Conservation (phyloP, 1,140 invertebrate genomes). For the Cyclargus thomasi region DNA sequence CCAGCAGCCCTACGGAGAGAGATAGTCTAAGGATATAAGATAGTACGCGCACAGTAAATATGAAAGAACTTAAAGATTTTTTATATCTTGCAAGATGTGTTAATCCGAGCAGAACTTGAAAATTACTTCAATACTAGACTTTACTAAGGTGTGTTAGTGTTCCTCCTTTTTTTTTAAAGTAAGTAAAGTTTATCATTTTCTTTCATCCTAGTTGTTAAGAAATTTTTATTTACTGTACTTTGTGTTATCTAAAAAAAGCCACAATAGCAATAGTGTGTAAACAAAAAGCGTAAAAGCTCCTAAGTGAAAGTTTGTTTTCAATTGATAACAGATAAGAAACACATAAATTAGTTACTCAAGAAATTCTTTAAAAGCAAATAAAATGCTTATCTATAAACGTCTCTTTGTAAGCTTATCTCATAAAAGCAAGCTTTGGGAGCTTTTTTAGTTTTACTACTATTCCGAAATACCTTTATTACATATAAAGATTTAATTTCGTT, state of each 20-base stretch:
- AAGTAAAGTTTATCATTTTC: too few species aligned
- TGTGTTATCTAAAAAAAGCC: background rate
- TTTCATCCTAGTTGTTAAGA: too few species aligned
- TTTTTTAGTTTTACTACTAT: conserved; percentile 1
- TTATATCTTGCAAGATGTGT: too few species aligned
- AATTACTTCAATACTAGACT: too few species aligned
- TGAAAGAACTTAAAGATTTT: too few species aligned
- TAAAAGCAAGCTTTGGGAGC: background rate
- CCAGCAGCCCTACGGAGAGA: too few species aligned
- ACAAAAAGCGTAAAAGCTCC: background rate
- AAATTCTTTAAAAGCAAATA: conserved; percentile 4
- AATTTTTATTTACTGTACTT: background rate
- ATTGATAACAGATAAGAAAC: background rate
- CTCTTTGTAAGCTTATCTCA: conserved; percentile 1
- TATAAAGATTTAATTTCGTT: background rate
- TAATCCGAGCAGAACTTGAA: too few species aligned
- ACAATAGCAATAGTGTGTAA: background rate
- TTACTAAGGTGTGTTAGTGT: too few species aligned
- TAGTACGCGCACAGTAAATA: too few species aligned
- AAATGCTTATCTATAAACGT: background rate
- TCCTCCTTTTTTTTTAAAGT: too few species aligned
- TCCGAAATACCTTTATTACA: background rate
- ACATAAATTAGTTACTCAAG: conserved; percentile 1
- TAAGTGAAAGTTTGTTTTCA: background rate
- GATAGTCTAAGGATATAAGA: too few species aligned